Base-by-base conservation (phyloP, 2,888 invertebrate species). In the Eupithecia dodoneata region DNA sequence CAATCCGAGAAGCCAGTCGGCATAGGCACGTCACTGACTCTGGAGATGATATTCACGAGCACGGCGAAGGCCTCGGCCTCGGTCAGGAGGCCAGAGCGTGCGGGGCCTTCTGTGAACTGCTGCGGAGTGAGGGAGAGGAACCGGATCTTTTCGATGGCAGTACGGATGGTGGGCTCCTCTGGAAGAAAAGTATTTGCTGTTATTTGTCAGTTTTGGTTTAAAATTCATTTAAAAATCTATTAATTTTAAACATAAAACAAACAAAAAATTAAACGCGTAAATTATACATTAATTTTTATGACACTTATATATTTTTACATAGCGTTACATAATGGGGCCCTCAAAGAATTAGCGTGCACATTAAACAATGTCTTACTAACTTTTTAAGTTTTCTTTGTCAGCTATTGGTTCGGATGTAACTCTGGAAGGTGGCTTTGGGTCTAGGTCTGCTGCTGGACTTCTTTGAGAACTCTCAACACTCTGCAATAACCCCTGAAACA, bases 101-200 rank as follows among this genome's bases (percentile, higher is more conserved):
- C 98, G 0, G 98, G 97, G 0, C 97, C 97, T 85, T 97, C 97
- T 0, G 98, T 98, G 89, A 98, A 98, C 92, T 98, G 97, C 87
- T 97, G 96, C 0, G 98, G 97, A 0, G 96, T 96, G 82, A 98
- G 92, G 0, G 97, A 97, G 12, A 98, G 94, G 91, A 98, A 98
- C 42, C 98, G 96, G 78, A 98, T 97, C 91, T 98, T 97, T 86
- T 96, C 96, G 0, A 98, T 94, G 0, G 97, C 97, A 83, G 96
- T 96, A 2, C 97, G 94, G 76, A 97, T 93, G 10, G 9, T 93
- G 13, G 87, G 87, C 80, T 2, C 6, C n/a, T 90, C 59, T 59
- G 18, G 55, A 55, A 55, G 9, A 3, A 55, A 55, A 2, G n/a
- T n/a, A 2, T 18, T 55, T 18, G n/a, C 55, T 55, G 2, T n/a